Evolutionary conservation across 2,888 invertebrate genomes (phyloP), one percentile per base, ranked within the genome.

Genomic region (Acrocera orbiculus): DNA sequence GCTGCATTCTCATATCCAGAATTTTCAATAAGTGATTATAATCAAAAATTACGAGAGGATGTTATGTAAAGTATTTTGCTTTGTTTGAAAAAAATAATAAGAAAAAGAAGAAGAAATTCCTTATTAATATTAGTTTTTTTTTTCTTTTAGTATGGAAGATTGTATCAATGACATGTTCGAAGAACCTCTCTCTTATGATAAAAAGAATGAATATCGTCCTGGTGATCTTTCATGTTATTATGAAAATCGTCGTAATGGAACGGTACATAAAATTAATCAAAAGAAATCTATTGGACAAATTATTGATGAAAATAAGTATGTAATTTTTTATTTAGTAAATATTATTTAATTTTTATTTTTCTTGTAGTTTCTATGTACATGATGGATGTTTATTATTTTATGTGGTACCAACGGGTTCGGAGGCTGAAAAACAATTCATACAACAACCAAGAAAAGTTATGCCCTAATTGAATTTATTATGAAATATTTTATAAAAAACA

Each of bases 1-100:
- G 76, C 89, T 0, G 63, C 85, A 13, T 72, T 93, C 44, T 62
- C 86, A 9, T 95, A 92, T 57, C 93, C 93, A 0, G 90, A 93
- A 58, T 76, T 76, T 50, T 66, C 75, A 37, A 73, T 80, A 47
- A 81, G 86, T 30, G 95, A 96, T 57, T 83, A 89, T 46, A 69
- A 95, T 25, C 75, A 80, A 53, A 68, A 70, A 37, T 82, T 90
- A 49, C 67, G 71, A 8, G 90, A 92, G 60, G 68, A 74, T 45
- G 66, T 67, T 1, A 61, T 65, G 65, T 71, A 69, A 19, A 19
- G 19, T 6, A 19, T 7, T 19, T 6, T 5, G 19, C 5, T 5
- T 19, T 19, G 22, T 22, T 22, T 9, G 8, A 5, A 10, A 22
- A 22, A 22, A 22, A 22, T 5, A 22, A 22, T 22, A 10, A 9